Percentiles rank a stretch among this genome's conserved stretches.
Conservation (phyloP, 2,797 vertebrate species). For the Sparus aurata region DNA sequence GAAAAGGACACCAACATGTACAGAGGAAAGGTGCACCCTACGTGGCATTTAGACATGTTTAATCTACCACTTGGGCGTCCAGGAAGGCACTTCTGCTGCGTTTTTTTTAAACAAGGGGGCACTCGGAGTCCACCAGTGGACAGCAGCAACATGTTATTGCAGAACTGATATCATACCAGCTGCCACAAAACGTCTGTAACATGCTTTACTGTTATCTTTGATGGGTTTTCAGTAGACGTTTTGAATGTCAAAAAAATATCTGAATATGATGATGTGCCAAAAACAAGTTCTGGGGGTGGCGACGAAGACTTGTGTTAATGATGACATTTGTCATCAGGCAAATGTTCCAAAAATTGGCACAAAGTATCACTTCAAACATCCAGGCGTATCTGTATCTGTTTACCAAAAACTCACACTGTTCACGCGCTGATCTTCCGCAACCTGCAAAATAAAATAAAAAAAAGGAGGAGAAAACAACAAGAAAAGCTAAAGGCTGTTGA, state of each 20-base stretch:
- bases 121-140: too few species aligned
- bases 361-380: slow-evolving; percentile 4
- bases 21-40: too few species aligned
- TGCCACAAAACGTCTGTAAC: not conserved
- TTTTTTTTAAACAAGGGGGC: too few species aligned
- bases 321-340: not conserved
- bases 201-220: not conserved
- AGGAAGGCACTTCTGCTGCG: too few species aligned
- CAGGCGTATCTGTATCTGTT: slow-evolving; percentile 9
- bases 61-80: too few species aligned
- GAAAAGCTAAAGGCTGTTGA: slow-evolving; percentile 71
- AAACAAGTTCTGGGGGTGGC: not conserved
- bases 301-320: not conserved
- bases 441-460: slow-evolving; percentile 1
- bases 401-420: slow-evolving; percentile 22
- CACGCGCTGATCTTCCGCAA: slow-evolving; percentile 15
- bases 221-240: slow-evolving; percentile 12
- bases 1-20: too few species aligned
- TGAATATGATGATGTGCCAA: not conserved
- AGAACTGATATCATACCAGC: slow-evolving; percentile 5
- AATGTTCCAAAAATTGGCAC: not conserved
- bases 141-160: not conserved
- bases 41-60: too few species aligned
- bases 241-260: not conserved
- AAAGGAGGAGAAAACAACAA: slow-evolving; percentile 40